Conservation (phyloP, 2,888 invertebrate species). For the Phyto melanocephala region DNA sequence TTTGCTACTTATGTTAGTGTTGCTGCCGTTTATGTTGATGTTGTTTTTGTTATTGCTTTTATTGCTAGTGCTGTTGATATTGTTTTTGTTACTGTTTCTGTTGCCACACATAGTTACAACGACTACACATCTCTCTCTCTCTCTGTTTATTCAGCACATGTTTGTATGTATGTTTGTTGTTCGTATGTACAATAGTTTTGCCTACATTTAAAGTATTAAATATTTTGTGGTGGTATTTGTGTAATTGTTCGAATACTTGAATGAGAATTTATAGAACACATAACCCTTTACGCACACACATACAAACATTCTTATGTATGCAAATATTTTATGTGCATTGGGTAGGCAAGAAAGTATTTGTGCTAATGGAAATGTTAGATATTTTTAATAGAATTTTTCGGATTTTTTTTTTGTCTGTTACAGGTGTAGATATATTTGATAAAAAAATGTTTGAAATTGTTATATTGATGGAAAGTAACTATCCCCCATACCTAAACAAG, state of each 20-base stretch:
- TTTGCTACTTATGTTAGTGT: neutral
- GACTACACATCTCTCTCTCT: neutral
- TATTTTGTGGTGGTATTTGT: conserved; percentile 14
- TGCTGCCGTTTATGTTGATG: neutral
- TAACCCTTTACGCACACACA: too few relatives aligned
- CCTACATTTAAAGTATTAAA: neutral
- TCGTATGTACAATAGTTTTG: neutral
- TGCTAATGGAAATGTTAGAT: too few relatives aligned
- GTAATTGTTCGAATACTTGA: conserved; percentile 23
- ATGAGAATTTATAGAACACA: conserved; percentile 17
- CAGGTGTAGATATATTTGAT: too few relatives aligned
- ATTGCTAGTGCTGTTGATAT: neutral
- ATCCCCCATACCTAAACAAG: too few relatives aligned
- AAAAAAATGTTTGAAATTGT: too few relatives aligned
- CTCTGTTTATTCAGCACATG: too few relatives aligned
- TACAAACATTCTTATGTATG: too few relatives aligned
- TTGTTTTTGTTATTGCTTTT: too few relatives aligned
- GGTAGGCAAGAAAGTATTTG: neutral
- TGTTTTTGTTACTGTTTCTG: conserved; percentile 3
- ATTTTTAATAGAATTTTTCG: too few relatives aligned
- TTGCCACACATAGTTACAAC: neutral
- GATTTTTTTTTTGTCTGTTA: too few relatives aligned
- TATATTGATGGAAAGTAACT: too few relatives aligned
- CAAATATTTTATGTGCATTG: neutral
- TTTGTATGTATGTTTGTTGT: neutral